Evolutionary conservation across 2,113 vertebrate genomes (phyloP).

Genomic region (Parus major): DNA sequence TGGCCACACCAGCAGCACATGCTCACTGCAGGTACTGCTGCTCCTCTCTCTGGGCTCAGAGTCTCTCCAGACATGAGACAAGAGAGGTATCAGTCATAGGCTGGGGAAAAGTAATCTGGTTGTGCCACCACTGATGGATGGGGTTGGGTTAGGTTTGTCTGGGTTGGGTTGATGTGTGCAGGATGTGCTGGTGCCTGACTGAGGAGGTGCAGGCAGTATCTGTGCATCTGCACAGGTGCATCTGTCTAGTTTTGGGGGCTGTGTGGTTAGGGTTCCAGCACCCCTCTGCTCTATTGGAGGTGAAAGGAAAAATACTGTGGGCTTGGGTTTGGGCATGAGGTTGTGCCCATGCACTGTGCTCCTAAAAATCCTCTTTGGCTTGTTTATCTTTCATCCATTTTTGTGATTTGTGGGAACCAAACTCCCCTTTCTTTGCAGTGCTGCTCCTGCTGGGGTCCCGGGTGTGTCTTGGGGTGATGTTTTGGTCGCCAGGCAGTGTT

Average conservation of each 20-base stretch:
- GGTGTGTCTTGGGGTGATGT: rapidly evolving
- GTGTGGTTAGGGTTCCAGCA: background rate
- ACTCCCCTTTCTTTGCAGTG: background rate
- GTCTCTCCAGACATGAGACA: background rate
- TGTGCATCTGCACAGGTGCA: rapidly evolving
- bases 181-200: background rate
- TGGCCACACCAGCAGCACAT: background rate
- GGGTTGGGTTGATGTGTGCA: rapidly evolving
- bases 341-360: background rate
- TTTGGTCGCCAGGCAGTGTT: background rate
- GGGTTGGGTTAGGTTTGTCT: too few relatives aligned
- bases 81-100: background rate
- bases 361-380: background rate
- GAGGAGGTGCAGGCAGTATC: background rate
- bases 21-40: rapidly evolving
- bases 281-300: background rate
- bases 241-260: background rate
- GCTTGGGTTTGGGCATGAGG: background rate
- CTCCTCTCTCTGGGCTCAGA: background rate
- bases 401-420: background rate
- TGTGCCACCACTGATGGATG: background rate
- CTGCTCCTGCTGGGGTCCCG: background rate
- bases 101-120: background rate
- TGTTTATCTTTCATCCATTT: background rate
- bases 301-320: background rate